Conservation (phyloP, 2,888 invertebrate genomes). For the Pterostichus madidus region DNA sequence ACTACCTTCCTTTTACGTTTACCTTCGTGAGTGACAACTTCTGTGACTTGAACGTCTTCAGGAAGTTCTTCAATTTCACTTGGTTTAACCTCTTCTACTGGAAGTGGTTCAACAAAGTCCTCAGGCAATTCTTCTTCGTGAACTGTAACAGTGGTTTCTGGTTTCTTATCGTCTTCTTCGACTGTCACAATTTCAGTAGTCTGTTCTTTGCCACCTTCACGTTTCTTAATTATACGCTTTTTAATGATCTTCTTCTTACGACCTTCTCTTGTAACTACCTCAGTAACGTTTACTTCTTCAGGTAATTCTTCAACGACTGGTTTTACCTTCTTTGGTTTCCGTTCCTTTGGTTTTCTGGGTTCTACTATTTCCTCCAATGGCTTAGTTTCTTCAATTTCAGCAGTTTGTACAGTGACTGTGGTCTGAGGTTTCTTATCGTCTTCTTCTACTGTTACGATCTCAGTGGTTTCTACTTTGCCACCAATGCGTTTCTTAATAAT, state of each 20-base stretch:
- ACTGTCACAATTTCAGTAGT: slow-evolving; percentile 77
- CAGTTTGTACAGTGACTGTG: slow-evolving; percentile 71
- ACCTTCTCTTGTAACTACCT: slow-evolving; percentile 74
- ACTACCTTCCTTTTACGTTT: slow-evolving; percentile 71
- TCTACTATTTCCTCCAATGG: slow-evolving; percentile 28
- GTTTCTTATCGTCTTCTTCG: slow-evolving; percentile 75
- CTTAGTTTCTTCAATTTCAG: slow-evolving; percentile 68
- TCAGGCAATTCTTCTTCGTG: slow-evolving; percentile 1
- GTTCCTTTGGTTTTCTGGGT: too few species aligned
- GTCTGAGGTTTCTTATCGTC: slow-evolving; percentile 76
- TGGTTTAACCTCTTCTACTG: slow-evolving; percentile 38
- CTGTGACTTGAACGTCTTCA: slow-evolving; percentile 72
- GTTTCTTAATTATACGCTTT: slow-evolving; percentile 76
- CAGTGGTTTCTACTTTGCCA: slow-evolving; percentile 74
- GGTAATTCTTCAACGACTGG: slow-evolving; percentile 67
- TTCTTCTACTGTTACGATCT: slow-evolving; percentile 77
- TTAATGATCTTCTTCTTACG: slow-evolving; percentile 75
- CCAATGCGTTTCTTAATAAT: slow-evolving; percentile 73
- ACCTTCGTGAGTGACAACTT: slow-evolving; percentile 71
- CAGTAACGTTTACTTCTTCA: slow-evolving; percentile 70
- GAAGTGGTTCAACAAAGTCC: too few species aligned
- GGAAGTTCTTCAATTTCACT: slow-evolving; percentile 63
- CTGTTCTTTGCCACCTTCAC: slow-evolving; percentile 76
- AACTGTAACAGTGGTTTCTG: slow-evolving; percentile 74
- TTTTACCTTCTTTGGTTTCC: too few species aligned